These are phyloP conservation scores for Rafetus swinhoei DNA, from an alignment of 2,113 vertebrate species.

Conservation along the genomic window DNA sequence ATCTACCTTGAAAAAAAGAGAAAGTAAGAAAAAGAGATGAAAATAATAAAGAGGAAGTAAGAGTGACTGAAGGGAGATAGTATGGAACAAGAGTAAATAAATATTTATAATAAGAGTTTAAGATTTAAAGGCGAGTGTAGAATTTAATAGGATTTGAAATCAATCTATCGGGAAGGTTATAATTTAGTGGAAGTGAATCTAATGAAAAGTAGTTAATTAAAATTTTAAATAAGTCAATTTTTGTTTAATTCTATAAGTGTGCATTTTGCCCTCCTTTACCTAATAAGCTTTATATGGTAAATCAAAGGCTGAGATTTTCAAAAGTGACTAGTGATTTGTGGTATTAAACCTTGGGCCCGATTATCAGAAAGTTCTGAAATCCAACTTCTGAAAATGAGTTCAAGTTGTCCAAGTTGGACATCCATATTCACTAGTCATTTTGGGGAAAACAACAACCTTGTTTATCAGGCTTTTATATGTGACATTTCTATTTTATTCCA, in stretches of 20 bases:
- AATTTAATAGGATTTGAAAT: neutral
- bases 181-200: neutral
- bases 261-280: neutral
- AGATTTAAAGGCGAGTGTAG: neutral
- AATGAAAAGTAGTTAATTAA: neutral
- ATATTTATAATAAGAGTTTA: neutral
- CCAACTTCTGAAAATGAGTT: neutral
- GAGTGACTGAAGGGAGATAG: neutral
- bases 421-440: neutral
- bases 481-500: neutral
- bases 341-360: neutral
- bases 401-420: neutral
- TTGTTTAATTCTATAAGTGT: neutral
- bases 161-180: neutral
- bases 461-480: neutral
- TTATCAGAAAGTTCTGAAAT: neutral
- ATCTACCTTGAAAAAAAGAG: neutral
- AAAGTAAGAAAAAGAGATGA: neutral
- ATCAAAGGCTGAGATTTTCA: neutral
- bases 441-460: too few relatives aligned
- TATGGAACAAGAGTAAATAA: neutral
- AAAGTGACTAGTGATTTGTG: neutral
- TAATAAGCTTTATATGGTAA: neutral
- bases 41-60: neutral
- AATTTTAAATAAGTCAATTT: neutral